Evolutionary conservation across 2,113 vertebrate species (phyloP).

Genomic region (Mugil cephalus): DNA sequence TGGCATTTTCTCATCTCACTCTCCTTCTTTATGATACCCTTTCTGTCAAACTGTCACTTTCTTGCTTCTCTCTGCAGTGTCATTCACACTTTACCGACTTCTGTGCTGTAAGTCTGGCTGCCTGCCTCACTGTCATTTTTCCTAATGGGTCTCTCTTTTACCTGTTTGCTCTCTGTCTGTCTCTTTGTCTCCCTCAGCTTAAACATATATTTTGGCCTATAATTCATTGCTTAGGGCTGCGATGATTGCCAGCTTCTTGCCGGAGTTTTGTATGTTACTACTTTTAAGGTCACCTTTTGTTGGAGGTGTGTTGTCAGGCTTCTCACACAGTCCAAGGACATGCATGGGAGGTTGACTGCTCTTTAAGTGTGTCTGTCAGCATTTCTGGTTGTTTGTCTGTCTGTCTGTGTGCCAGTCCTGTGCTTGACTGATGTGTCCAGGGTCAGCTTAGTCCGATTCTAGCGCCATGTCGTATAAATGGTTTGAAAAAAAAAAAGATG

Average conservation of each 20-base stretch:
- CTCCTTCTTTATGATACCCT: slow-evolving; percentile 56
- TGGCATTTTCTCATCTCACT: slow-evolving; percentile 45
- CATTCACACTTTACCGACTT: slow-evolving; percentile 72
- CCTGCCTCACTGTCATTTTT: slow-evolving; percentile 4
- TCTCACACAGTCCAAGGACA: slow-evolving; percentile 10
- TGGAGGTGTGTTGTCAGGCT: background rate
- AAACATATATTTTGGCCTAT: slow-evolving; percentile 38
- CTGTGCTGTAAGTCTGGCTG: slow-evolving; percentile 21
- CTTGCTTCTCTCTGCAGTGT: slow-evolving; percentile 47
- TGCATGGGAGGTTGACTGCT: background rate
- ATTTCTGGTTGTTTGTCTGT: slow-evolving; percentile 4
- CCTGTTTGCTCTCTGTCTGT: slow-evolving; percentile 13
- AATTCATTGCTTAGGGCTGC: slow-evolving; percentile 28
- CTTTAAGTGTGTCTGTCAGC: slow-evolving; percentile 12
- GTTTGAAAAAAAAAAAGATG: no score
- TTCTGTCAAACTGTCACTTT: slow-evolving; percentile 52
- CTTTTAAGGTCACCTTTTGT: slow-evolving; percentile 40
- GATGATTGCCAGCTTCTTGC: slow-evolving; percentile 42
- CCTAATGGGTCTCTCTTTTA: slow-evolving; percentile 8
- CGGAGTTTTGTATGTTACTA: slow-evolving; percentile 32
- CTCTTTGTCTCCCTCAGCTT: background rate
- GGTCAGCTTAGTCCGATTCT: background rate
- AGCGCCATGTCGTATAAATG: no score
- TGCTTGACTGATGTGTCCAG: background rate
- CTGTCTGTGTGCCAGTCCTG: slow-evolving; percentile 2